Evolutionary conservation across 2,888 invertebrate species (phyloP).

Genomic region (Aromia moschata): DNA sequence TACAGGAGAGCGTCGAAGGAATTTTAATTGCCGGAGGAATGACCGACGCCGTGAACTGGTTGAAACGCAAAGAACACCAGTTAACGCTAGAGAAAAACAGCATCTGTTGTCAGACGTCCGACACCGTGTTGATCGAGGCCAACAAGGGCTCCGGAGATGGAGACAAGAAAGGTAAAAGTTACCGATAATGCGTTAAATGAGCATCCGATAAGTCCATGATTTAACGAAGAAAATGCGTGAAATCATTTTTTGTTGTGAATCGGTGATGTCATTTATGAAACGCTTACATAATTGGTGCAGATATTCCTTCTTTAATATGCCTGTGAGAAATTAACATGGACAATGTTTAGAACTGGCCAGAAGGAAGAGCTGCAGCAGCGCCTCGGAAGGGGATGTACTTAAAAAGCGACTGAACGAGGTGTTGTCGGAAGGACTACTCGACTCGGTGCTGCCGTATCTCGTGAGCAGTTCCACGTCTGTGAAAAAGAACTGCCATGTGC

Average conservation of each 20-base stretch:
- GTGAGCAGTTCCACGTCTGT: conserved; percentile 57
- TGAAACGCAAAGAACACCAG: conserved; percentile 62
- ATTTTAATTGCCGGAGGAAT: conserved; percentile 61
- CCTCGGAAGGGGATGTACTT: conserved; percentile 46
- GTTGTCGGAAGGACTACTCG: conserved; percentile 82
- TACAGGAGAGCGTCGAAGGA: conserved; percentile 63
- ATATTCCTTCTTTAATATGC: too few species aligned
- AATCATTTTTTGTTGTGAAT: too few species aligned
- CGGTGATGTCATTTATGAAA: too few species aligned
- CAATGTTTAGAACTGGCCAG: not conserved
- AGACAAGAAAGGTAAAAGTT: conserved; percentile 40
- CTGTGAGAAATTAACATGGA: not conserved
- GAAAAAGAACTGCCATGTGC: conserved; percentile 54
- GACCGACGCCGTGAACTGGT: conserved; percentile 65
- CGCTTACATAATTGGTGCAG: too few species aligned
- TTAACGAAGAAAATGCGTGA: too few species aligned
- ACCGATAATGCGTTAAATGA: not conserved
- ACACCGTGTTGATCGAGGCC: conserved; percentile 27
- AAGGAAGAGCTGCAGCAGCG: conserved; percentile 31
- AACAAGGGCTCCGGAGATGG: conserved; percentile 34
- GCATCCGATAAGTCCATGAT: too few species aligned
- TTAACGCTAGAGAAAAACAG: conserved; percentile 52
- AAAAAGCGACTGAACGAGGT: conserved; percentile 65
- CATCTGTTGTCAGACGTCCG: conserved; percentile 51
- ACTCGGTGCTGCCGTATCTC: conserved; percentile 83